Conservation (phyloP, 2,797 vertebrate species). For the Denticeps clupeoides region DNA sequence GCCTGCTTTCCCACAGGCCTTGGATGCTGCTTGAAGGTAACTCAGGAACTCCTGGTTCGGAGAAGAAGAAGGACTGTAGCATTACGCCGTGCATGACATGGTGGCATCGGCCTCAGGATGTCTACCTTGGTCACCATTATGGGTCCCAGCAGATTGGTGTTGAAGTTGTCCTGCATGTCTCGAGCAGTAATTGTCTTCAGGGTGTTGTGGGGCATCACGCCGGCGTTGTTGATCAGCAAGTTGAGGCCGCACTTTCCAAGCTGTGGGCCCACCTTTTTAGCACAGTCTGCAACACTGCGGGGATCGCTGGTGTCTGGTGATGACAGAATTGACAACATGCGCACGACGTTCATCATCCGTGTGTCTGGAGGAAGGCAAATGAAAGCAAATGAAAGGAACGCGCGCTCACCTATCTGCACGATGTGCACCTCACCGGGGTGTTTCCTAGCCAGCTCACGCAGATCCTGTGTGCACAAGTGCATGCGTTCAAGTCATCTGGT, state of each 20-base stretch:
- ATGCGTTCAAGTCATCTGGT: background rate
- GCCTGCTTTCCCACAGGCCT: constrained; percentile 29
- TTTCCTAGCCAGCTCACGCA: constrained; percentile 29
- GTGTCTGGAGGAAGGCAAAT: no score
- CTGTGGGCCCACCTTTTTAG: constrained; percentile 28
- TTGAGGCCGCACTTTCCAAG: constrained; percentile 39
- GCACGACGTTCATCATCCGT: no score
- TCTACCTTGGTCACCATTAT: constrained; percentile 36
- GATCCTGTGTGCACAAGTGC: constrained; percentile 10
- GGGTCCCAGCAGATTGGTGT: constrained; percentile 37
- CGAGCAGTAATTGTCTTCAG: constrained; percentile 25
- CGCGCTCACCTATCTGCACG: constrained; percentile 24
- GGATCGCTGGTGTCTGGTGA: constrained; percentile 40
- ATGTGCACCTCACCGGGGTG: constrained; percentile 26
- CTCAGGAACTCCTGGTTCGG: constrained; percentile 50
- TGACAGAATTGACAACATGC: constrained; percentile 5
- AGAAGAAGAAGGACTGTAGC: background rate
- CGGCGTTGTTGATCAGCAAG: constrained; percentile 48
- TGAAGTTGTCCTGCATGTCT: constrained; percentile 32
- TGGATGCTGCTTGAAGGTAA: constrained; percentile 43
- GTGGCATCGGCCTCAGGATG: no score
- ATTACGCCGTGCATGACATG: no score
- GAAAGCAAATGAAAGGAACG: background rate
- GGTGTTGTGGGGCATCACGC: constrained; percentile 2
- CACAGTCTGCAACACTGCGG: constrained; percentile 33